Percentiles rank a stretch among this genome's conserved stretches.
These are phyloP conservation scores for Drosophila arizonae DNA, from an alignment of 1,140 invertebrate genomes.

Conservation along the genomic window DNA sequence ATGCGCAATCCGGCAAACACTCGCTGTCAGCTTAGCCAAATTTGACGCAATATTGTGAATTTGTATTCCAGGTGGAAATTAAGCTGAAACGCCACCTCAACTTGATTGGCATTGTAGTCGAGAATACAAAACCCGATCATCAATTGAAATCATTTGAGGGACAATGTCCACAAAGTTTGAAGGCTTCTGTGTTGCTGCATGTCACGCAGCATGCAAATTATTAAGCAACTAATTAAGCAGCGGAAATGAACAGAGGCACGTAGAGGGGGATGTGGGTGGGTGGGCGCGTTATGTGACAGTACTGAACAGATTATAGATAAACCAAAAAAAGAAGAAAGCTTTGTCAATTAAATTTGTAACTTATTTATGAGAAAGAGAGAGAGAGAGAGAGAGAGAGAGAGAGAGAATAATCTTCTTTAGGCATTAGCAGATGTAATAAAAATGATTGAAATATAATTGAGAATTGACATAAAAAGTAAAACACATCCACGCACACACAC, in stretches of 20 bases:
- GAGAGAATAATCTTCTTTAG: conserved; percentile 75
- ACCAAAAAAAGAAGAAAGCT: conserved; percentile 31
- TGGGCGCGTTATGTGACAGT: background rate
- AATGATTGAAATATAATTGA: conserved; percentile 82
- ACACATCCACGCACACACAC: conserved; percentile 32
- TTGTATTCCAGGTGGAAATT: conserved; percentile 77
- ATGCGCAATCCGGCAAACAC: conserved; percentile 26
- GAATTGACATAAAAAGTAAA: conserved; percentile 79
- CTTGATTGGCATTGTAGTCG: conserved; percentile 74
- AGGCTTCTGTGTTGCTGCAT: conserved; percentile 52
- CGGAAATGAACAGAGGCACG: conserved; percentile 31
- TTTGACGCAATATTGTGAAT: conserved; percentile 59
- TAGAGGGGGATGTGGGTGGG: background rate
- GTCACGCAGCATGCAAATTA: conserved; percentile 70
- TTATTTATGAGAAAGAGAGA: conserved; percentile 64
- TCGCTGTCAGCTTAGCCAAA: conserved; percentile 54
- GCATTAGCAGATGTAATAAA: conserved; percentile 78
- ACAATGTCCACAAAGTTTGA: conserved; percentile 54
- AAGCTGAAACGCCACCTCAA: conserved; percentile 62
- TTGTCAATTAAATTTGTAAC: conserved; percentile 80
- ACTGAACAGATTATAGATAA: conserved; percentile 7
- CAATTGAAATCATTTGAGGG: conserved; percentile 46
- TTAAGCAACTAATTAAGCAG: conserved; percentile 78
- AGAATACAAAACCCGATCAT: conserved; percentile 37
- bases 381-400: conserved; percentile 1